Conservation (phyloP, 2,888 invertebrate genomes). For the Brachyptera risi region DNA sequence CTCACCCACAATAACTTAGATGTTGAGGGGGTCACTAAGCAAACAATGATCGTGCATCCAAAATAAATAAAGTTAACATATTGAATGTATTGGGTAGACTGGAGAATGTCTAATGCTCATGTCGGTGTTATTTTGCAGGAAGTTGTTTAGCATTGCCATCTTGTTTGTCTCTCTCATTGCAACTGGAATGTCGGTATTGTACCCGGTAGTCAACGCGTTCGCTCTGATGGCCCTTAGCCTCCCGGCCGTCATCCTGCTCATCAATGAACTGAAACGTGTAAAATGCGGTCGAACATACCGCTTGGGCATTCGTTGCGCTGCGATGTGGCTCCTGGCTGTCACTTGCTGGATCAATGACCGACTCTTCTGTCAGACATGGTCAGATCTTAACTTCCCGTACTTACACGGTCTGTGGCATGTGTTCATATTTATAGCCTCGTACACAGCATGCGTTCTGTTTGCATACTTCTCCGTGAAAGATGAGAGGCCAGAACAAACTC, state of each 20-base stretch:
- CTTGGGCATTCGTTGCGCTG: slow-evolving; percentile 64
- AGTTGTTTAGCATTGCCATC: slow-evolving; percentile 55
- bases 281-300: slow-evolving; percentile 61
- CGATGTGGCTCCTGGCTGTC: slow-evolving; percentile 65
- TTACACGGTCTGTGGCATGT: slow-evolving; percentile 81
- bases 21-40: too few relatives aligned
- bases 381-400: slow-evolving; percentile 73
- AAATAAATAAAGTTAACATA: too few relatives aligned
- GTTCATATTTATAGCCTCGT: slow-evolving; percentile 73
- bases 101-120: too few relatives aligned
- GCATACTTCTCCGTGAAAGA: slow-evolving; percentile 73
- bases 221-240: slow-evolving; percentile 70
- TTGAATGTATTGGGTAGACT: too few relatives aligned
- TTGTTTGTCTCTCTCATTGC: slow-evolving; percentile 57
- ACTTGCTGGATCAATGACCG: slow-evolving; percentile 76
- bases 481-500: slow-evolving; percentile 65
- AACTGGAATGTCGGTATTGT: slow-evolving; percentile 65
- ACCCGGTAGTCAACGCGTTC: slow-evolving; percentile 79
- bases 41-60: too few relatives aligned
- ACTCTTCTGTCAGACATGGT: slow-evolving; percentile 75
- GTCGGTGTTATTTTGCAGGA: too few relatives aligned
- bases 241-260: slow-evolving; percentile 64
- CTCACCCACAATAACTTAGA: too few relatives aligned
- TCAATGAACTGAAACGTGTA: slow-evolving; percentile 54
- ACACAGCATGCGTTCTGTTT: slow-evolving; percentile 70